Base-by-base conservation (phyloP, 92 coral and sea anemone genomes). In the Nematostella vectensis region DNA sequence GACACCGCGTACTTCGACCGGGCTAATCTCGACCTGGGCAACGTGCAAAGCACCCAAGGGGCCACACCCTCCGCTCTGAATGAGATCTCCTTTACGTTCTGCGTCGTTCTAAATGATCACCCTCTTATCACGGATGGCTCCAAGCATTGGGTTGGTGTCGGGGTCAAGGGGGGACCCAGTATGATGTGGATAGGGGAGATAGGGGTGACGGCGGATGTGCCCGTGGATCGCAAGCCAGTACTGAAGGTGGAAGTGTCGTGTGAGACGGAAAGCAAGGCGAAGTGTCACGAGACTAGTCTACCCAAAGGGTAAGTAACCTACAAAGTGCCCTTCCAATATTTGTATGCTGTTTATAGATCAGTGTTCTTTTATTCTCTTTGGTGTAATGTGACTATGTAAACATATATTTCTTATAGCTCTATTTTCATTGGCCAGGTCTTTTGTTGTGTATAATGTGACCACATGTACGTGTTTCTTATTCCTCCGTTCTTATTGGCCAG, bases 131-230 rank as follows among this genome's bases (percentile, higher is more conserved):
- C 77, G 23, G 85, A 89, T 51, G 81, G 81, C 10, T 77, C 91
- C 13, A 85, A 81, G 59, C 78, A 85, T 78, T 85, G 95, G 97
- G 80, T 79, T 3, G 91, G 87, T 16, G 91, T 89, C 1, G 97
- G 97, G 39, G 95, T 89, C 4, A 67, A 72, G 31, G 97, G 95
- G 4, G 95, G 95, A 18, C 58, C 69, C 49, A 82, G 88, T 4
- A 89, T 89, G 97, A 82, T 86, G 80, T 89, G 97, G 97, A 74
- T 89, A 20, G 87, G 91, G 22, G 95, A 86, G 59, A 69, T 79
- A 6, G 89, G 95, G 15, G 57, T 89, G 45, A 75, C 59, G 29
- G 79, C 94, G 1, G 77, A 79, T 19, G 77, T 87, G 36, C 69
- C 82, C 24, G 50, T 20, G 9, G 69, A 55, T 26, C 91, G 95